phyloP scores from a whole-genome alignment of 2,888 invertebrate genomes.

The Drosophila macrospina region DNA sequence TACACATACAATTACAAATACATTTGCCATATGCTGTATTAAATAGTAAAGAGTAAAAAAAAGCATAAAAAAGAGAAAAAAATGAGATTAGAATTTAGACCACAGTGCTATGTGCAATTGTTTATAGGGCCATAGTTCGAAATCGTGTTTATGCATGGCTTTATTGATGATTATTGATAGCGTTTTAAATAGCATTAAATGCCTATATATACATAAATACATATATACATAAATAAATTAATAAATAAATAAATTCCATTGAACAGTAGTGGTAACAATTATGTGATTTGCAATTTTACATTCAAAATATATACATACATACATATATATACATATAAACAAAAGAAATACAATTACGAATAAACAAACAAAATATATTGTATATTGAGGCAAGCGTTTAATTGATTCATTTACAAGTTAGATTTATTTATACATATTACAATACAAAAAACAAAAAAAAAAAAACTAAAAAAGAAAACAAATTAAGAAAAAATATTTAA shows the following conservation, averaged over 20 bases:
- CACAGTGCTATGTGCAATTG: slow-evolving; percentile 78
- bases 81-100: slow-evolving; percentile 75
- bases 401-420: slow-evolving; percentile 77
- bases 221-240: slow-evolving; percentile 53
- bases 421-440: slow-evolving; percentile 76
- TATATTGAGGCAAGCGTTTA: slow-evolving; percentile 75
- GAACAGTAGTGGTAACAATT: slow-evolving; percentile 81
- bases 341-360: slow-evolving; percentile 61
- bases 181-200: slow-evolving; percentile 79
- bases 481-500: slow-evolving; percentile 22
- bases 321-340: slow-evolving; percentile 53
- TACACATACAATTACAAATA: slow-evolving; percentile 36
- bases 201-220: slow-evolving; percentile 68
- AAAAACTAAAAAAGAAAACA: slow-evolving; percentile 23
- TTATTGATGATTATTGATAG: slow-evolving; percentile 79
- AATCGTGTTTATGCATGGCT: slow-evolving; percentile 78
- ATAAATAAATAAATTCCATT: slow-evolving; percentile 64
- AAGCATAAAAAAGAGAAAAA: slow-evolving; percentile 15
- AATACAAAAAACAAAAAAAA: slow-evolving; percentile 33
- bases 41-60: slow-evolving; percentile 45
- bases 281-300: slow-evolving; percentile 83
- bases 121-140: slow-evolving; percentile 77
- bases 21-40: slow-evolving; percentile 58
- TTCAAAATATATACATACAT: slow-evolving; percentile 66
- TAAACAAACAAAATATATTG: slow-evolving; percentile 51